phyloP scores from a whole-genome alignment of 1,140 invertebrate species.

The Scaptomyza montana region DNA sequence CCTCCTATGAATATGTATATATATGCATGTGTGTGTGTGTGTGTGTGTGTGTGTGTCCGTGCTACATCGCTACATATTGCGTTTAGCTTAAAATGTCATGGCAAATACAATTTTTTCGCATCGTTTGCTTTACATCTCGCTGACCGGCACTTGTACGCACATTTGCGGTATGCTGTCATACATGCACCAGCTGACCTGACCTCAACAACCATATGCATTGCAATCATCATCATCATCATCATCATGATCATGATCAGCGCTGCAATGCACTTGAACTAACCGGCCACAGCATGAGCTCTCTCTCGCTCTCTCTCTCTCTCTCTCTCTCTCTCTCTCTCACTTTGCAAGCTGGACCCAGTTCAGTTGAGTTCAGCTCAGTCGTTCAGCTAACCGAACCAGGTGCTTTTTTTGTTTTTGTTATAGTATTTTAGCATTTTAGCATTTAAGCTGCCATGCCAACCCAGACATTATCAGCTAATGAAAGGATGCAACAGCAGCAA shows the following conservation, averaged over 20 bases:
- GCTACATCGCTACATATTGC: slow-evolving; percentile 35
- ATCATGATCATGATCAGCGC: slow-evolving; percentile 2
- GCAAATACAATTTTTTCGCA: slow-evolving; percentile 62
- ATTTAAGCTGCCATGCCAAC: slow-evolving; percentile 11
- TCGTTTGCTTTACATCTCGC: slow-evolving; percentile 53
- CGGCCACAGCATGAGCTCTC: slow-evolving; percentile 13
- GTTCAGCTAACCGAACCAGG: slow-evolving; percentile 18
- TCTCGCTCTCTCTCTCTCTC: not conserved
- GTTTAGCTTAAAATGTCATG: slow-evolving; percentile 62
- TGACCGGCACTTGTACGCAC: slow-evolving; percentile 51
- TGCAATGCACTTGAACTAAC: slow-evolving; percentile 41
- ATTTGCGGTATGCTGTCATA: slow-evolving; percentile 48
- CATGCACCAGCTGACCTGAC: slow-evolving; percentile 16
- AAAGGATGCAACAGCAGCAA: slow-evolving; percentile 35
- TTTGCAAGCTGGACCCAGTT: slow-evolving; percentile 9
- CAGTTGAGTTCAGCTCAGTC: not conserved
- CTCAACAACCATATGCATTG: slow-evolving; percentile 9
- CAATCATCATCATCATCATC: slow-evolving; percentile 12
- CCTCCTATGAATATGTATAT: not conserved
- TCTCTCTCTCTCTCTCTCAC: not conserved
- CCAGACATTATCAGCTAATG: slow-evolving; percentile 66
- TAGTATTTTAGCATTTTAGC: slow-evolving; percentile 33
- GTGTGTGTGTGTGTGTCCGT: not conserved
- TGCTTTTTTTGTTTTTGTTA: slow-evolving; percentile 31
- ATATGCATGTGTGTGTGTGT: not conserved